Evolutionary conservation across 2,797 vertebrate species (phyloP).

Genomic region (Schizopygopsis pylzovi): DNA sequence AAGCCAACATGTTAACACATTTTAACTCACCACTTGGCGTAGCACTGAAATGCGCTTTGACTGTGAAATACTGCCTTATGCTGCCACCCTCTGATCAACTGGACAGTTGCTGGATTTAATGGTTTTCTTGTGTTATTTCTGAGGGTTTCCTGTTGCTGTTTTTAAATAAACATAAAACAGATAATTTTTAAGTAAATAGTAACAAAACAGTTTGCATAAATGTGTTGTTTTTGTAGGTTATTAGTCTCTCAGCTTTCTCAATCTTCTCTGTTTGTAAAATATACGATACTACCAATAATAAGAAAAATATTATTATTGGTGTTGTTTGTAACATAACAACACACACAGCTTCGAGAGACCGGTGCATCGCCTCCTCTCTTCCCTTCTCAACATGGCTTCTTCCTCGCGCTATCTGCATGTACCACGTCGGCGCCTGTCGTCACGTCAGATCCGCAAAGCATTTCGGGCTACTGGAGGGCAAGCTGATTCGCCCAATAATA

Average conservation of each 20-base stretch:
- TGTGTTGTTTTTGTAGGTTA: neutral
- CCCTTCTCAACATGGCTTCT: conserved; percentile 58
- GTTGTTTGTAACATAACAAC: neutral
- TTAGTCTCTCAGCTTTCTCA: neutral
- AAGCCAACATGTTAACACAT: neutral
- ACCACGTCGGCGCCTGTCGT: conserved; percentile 66
- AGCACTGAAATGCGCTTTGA: neutral
- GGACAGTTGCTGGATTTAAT: neutral
- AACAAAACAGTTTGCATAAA: neutral
- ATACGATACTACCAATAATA: neutral
- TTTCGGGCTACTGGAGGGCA: conserved; percentile 59
- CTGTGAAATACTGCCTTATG: conserved; percentile 38
- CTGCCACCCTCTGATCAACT: conserved; percentile 51
- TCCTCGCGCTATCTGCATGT: neutral
- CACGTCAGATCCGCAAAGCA: conserved; percentile 78
- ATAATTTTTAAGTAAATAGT: neutral
- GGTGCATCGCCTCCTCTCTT: neutral
- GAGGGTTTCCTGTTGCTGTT: neutral
- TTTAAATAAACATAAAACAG: neutral
- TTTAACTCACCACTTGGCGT: neutral
- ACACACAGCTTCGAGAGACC: neutral
- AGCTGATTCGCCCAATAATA: conserved; percentile 65
- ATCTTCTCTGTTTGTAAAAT: neutral
- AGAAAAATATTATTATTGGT: neutral
- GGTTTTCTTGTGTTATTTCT: neutral